These are phyloP conservation scores for Symphodus melops DNA, from an alignment of 2,113 vertebrate genomes.

Conservation along the genomic window DNA sequence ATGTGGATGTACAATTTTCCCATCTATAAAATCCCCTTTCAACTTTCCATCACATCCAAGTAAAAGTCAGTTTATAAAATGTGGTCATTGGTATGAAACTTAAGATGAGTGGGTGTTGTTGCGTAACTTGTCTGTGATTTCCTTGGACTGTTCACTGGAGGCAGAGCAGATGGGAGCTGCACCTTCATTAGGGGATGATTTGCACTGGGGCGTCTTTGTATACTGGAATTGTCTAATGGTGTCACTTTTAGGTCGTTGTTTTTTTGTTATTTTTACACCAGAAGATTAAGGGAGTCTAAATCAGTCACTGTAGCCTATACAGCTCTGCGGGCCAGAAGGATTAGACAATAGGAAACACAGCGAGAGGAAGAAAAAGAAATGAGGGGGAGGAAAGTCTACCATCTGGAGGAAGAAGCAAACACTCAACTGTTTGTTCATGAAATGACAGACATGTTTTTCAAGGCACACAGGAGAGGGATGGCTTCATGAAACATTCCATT, in stretches of 20 bases:
- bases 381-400: conserved; percentile 58
- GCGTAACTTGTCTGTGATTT: conserved; percentile 60
- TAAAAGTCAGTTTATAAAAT: conserved; percentile 19
- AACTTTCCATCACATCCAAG: conserved; percentile 43
- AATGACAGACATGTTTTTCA: conserved; percentile 49
- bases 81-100: conserved; percentile 45
- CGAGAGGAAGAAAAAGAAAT: conserved; percentile 47
- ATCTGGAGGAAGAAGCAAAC: conserved; percentile 80
- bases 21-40: neutral
- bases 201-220: conserved; percentile 55
- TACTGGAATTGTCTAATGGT: conserved; percentile 67
- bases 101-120: conserved; percentile 58
- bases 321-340: conserved; percentile 29
- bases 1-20: neutral
- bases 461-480: conserved; percentile 36
- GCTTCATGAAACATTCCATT: conserved; percentile 44
- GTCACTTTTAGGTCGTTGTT: conserved; percentile 52
- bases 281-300: conserved; percentile 59
- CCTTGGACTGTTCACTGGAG: conserved; percentile 41
- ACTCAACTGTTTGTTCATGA: conserved; percentile 73
- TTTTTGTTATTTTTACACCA: conserved; percentile 43
- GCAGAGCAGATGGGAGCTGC: conserved; percentile 21
- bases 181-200: conserved; percentile 27
- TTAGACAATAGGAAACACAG: conserved; percentile 56
- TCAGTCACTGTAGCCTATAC: conserved; percentile 65